Percentiles rank a stretch among this genome's conserved stretches.
Conservation (phyloP, 2,113 vertebrate species). For the Salminus brasiliensis region DNA sequence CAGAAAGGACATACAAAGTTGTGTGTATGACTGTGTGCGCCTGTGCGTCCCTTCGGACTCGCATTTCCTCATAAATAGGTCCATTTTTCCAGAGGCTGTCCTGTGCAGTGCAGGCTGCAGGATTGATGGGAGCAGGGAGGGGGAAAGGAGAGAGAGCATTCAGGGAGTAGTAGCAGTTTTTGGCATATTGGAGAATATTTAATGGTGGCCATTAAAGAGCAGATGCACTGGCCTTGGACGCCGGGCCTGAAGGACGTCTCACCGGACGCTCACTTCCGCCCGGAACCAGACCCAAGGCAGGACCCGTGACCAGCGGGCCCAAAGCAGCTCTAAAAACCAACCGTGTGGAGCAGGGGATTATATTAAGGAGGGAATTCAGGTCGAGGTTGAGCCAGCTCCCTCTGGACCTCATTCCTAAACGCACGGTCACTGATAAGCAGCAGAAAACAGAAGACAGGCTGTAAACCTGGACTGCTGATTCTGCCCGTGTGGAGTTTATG, state of each 20-base stretch:
- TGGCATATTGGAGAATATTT: conserved; percentile 56
- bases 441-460: not conserved
- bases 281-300: conserved; percentile 28
- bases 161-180: conserved; percentile 36
- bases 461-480: not conserved
- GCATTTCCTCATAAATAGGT: conserved; percentile 41
- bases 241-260: conserved; percentile 63
- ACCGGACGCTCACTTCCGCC: conserved; percentile 50
- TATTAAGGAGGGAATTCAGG: not conserved
- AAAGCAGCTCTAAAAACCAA: conserved; percentile 30
- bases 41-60: conserved; percentile 15
- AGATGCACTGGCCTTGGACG: conserved; percentile 56
- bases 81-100: conserved; percentile 44
- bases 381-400: not conserved
- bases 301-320: conserved; percentile 8
- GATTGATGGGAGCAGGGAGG: conserved; percentile 49
- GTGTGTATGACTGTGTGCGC: not conserved
- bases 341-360: not conserved
- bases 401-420: not conserved
- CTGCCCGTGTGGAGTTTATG: not conserved
- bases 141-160: conserved; percentile 18
- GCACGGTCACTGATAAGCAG: not conserved
- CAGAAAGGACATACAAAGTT: not conserved
- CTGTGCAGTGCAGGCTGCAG: conserved; percentile 25
- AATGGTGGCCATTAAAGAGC: conserved; percentile 61